Evolutionary conservation across 2,113 vertebrate genomes (phyloP).

Genomic region (Sylvilagus bachmani): DNA sequence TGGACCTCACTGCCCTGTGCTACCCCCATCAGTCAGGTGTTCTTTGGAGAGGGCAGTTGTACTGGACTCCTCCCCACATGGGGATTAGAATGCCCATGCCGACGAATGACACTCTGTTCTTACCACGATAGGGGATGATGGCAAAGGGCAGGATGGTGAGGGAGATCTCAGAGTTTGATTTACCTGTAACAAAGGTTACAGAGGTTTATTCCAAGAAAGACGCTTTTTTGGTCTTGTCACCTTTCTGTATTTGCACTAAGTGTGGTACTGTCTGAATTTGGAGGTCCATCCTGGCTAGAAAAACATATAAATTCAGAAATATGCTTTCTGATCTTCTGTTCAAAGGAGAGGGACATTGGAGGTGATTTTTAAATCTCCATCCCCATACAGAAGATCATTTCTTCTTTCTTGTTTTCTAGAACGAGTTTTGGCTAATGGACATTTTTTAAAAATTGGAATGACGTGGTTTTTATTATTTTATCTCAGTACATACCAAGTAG

Average conservation of each 20-base stretch:
- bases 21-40: background rate
- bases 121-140: background rate
- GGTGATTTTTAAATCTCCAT: background rate
- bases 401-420: constrained; percentile 16
- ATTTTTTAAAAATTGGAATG: background rate
- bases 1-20: background rate
- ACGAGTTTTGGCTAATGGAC: background rate
- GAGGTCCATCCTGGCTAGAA: background rate
- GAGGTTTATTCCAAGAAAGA: constrained; percentile 25
- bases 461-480: background rate
- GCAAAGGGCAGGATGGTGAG: background rate
- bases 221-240: background rate
- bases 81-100: background rate
- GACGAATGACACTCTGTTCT: background rate
- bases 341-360: background rate
- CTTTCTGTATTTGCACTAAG: constrained; percentile 49
- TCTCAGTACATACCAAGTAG: background rate
- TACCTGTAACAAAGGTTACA: background rate
- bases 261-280: background rate
- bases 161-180: background rate
- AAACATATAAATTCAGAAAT: background rate
- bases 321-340: constrained; percentile 22
- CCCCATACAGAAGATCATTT: background rate
- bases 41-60: background rate
- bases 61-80: rapidly evolving